These are phyloP conservation scores for Uria lomvia DNA, from an alignment of 2,113 vertebrate genomes.

Conservation along the genomic window DNA sequence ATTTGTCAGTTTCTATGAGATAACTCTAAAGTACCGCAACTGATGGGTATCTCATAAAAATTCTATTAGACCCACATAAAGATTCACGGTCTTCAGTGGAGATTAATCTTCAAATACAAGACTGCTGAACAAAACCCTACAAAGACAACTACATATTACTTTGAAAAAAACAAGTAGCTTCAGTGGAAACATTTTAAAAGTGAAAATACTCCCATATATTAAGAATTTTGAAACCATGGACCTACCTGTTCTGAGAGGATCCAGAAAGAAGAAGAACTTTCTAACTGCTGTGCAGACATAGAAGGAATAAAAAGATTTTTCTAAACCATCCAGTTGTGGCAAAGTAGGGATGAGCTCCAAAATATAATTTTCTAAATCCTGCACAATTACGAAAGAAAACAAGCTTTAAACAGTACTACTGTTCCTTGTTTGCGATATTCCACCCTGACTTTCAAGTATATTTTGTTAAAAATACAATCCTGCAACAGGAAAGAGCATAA, in stretches of 20 bases:
- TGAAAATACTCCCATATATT: background rate
- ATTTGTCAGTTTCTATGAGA: background rate
- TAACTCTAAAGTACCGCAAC: background rate
- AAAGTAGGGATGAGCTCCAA: conserved; percentile 96
- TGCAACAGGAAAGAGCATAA: background rate
- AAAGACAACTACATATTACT: background rate
- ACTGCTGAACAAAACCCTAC: background rate
- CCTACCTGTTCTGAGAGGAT: conserved; percentile 93
- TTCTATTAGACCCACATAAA: background rate
- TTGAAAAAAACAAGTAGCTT: background rate
- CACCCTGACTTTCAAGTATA: background rate
- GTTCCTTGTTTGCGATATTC: background rate
- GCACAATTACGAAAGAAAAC: conserved; percentile 4
- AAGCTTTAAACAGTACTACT: background rate
- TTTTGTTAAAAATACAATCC: background rate
- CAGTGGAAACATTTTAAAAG: background rate
- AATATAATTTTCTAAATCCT: conserved; percentile 99
- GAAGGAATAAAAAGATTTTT: conserved; percentile 98
- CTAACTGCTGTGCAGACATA: conserved; percentile 97
- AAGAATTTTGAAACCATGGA: background rate
- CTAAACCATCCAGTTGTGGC: conserved; percentile 93
- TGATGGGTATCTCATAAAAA: background rate
- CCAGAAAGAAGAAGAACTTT: conserved; percentile 98
- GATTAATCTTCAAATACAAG: background rate
- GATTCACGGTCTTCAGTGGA: background rate